phyloP scores from a whole-genome alignment of 2,888 invertebrate genomes.

The Conus canariensis region DNA sequence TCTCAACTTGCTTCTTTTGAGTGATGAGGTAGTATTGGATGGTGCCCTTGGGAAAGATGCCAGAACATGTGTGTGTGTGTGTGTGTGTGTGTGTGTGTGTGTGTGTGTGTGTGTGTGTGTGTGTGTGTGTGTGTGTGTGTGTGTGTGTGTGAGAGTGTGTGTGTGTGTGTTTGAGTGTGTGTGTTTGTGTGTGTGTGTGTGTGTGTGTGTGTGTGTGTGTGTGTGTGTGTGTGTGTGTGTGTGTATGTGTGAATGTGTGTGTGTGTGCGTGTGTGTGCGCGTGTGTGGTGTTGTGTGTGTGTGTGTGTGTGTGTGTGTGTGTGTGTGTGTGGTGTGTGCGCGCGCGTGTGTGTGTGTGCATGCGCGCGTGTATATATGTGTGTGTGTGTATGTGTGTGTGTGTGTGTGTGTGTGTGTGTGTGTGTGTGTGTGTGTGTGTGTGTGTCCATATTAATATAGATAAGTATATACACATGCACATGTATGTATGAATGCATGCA shows the following conservation, averaged over 20 bases:
- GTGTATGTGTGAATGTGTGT: background rate
- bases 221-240: slow-evolving; percentile 13
- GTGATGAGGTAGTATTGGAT: too few species aligned
- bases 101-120: background rate
- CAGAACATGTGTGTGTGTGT: too few species aligned
- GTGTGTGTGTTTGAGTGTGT: background rate
- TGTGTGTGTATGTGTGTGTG: background rate
- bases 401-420: slow-evolving; percentile 19
- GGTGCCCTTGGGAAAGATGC: too few species aligned
- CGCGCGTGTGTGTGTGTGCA: background rate
- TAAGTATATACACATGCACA: background rate
- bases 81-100: background rate
- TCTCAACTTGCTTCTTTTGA: too few species aligned
- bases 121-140: background rate
- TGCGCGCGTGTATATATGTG: background rate
- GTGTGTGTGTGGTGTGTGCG: too few species aligned
- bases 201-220: background rate
- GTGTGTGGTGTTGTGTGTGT: background rate
- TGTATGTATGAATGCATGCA: background rate
- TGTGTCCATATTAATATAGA: background rate
- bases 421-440: slow-evolving; percentile 19
- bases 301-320: background rate
- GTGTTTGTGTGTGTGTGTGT: background rate
- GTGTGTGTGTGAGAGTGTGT: background rate
- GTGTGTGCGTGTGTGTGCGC: background rate